Conservation (phyloP, 1,140 invertebrate genomes). For the Coenobita brevimanus region DNA sequence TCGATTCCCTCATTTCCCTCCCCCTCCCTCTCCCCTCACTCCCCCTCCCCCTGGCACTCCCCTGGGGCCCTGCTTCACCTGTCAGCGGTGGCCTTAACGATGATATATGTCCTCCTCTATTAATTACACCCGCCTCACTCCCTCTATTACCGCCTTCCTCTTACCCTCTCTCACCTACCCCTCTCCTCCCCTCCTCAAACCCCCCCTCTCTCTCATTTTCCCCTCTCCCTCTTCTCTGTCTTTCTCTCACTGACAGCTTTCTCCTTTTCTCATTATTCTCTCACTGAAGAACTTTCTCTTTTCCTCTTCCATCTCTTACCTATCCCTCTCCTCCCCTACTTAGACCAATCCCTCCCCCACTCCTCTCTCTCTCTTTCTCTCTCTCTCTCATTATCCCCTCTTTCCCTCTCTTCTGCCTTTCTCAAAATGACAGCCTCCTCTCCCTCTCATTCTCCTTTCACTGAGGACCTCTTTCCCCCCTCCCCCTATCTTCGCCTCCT, state of each 20-base stretch:
- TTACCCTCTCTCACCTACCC: slow-evolving; percentile 19
- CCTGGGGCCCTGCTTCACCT: slow-evolving; percentile 58
- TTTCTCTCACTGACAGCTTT: no score
- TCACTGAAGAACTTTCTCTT: no score
- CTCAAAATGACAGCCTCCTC: no score
- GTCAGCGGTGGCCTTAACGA: slow-evolving; percentile 65
- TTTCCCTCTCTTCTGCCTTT: no score
- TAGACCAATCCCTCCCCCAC: neutral
- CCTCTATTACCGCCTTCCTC: slow-evolving; percentile 65
- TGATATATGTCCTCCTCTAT: slow-evolving; percentile 68
- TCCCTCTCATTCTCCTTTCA: neutral
- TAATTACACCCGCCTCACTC: slow-evolving; percentile 65
- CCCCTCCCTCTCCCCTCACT: neutral
- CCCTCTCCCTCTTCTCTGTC: no score
- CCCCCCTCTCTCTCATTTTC: slow-evolving; percentile 43
- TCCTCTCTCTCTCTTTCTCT: neutral
- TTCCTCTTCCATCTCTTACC: no score
- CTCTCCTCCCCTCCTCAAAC: slow-evolving; percentile 45
- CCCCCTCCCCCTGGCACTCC: neutral
- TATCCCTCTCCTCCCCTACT: no score
- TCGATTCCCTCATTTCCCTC: no score
- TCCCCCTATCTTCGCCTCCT: slow-evolving; percentile 61
- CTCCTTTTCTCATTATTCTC: no score
- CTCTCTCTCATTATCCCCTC: no score
- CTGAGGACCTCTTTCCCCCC: slow-evolving; percentile 20